Conservation (phyloP, 2,113 vertebrate genomes). For the Dipodomys merriami region DNA sequence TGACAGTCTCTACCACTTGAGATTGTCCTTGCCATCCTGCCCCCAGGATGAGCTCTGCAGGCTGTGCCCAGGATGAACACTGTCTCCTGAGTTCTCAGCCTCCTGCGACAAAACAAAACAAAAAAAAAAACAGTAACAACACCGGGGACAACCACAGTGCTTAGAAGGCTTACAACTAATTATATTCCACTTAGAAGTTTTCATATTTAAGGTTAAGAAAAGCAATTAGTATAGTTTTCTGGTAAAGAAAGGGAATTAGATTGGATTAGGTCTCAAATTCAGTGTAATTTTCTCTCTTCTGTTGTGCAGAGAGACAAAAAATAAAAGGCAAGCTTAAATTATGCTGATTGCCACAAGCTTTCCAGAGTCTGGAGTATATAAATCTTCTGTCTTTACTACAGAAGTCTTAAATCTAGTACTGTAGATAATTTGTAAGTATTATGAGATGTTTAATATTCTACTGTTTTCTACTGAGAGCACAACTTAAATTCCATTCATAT, state of each 20-base stretch:
- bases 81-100: background rate
- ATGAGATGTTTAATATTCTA: background rate
- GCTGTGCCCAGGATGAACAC: background rate
- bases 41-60: background rate
- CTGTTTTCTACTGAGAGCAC: background rate
- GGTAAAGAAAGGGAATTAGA: slow-evolving; percentile 55
- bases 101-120: background rate
- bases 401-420: background rate
- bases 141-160: background rate
- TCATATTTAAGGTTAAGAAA: slow-evolving; percentile 65
- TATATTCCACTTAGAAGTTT: slow-evolving; percentile 54
- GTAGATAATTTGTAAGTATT: background rate
- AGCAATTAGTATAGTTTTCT: slow-evolving; percentile 56
- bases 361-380: background rate
- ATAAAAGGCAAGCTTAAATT: background rate
- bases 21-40: background rate
- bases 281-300: slow-evolving; percentile 47
- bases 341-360: background rate
- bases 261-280: slow-evolving; percentile 61
- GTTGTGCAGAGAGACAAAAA: slow-evolving; percentile 2
- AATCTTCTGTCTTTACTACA: background rate
- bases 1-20: background rate
- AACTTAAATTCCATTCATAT: background rate
- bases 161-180: slow-evolving; percentile 40
- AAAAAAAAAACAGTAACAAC: too few relatives aligned